These are phyloP conservation scores for Chaetorhynchus papuensis DNA, from an alignment of 2,113 vertebrate genomes.

Conservation along the genomic window DNA sequence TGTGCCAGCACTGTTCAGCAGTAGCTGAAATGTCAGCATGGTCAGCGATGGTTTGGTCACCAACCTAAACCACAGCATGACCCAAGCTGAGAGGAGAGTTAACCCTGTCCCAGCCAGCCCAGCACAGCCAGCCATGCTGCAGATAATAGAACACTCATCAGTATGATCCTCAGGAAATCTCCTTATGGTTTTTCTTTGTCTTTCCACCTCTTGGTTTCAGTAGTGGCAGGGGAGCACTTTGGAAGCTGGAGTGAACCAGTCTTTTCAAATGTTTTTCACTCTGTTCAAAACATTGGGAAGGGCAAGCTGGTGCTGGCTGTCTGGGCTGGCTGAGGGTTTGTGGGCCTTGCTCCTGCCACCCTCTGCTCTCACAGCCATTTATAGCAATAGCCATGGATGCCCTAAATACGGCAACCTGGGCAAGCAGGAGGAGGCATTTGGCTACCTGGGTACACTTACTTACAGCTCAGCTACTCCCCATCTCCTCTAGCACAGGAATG, in stretches of 20 bases:
- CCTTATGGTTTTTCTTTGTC: background rate
- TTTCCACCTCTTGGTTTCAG: conserved; percentile 9
- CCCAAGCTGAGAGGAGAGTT: background rate
- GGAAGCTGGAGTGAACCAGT: background rate
- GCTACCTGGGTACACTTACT: background rate
- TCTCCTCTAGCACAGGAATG: background rate
- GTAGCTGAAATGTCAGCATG: background rate
- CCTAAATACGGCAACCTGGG: background rate
- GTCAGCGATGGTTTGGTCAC: background rate
- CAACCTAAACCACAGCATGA: background rate
- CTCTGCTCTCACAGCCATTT: background rate
- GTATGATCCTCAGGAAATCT: background rate
- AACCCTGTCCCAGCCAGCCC: background rate
- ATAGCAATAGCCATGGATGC: background rate
- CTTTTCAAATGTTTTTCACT: background rate
- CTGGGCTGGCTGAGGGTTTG: background rate
- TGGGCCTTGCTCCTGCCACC: background rate
- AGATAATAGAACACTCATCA: background rate
- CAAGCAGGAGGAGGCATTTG: background rate
- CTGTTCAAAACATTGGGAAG: background rate
- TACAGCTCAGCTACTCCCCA: background rate
- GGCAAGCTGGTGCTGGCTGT: background rate
- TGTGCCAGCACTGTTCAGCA: background rate
- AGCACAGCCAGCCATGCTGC: background rate
- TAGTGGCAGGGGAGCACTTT: background rate